Conservation (phyloP, 2,113 vertebrate genomes). For the Hiodon alosoides region DNA sequence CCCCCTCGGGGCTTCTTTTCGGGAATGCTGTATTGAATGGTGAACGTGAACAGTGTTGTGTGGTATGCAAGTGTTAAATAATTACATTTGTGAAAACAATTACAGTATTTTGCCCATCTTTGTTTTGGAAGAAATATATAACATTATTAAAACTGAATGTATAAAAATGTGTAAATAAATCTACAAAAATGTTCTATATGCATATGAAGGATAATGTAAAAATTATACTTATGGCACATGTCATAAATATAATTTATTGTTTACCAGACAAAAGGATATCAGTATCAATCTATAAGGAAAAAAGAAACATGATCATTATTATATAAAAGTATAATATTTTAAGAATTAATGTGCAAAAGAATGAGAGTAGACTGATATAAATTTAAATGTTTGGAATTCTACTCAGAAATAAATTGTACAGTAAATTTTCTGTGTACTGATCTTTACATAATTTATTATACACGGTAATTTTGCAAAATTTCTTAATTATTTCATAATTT, state of each 20-base stretch:
- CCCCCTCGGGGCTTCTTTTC: background rate
- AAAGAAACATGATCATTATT: constrained; percentile 29
- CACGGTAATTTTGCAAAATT: background rate
- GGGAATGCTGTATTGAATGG: constrained; percentile 50
- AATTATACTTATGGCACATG: constrained; percentile 3
- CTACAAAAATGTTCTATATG: constrained; percentile 1
- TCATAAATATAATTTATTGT: constrained; percentile 23
- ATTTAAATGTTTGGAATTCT: constrained; percentile 46
- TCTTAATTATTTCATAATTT: background rate
- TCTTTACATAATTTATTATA: constrained; percentile 6
- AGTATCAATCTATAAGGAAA: constrained; percentile 33
- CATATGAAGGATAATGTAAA: constrained; percentile 13
- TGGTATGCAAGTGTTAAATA: constrained; percentile 45
- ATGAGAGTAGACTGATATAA: constrained; percentile 49
- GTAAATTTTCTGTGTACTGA: constrained; percentile 39
- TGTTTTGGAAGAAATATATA: constrained; percentile 37
- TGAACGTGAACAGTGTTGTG: constrained; percentile 53
- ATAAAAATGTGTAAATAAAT: constrained; percentile 29
- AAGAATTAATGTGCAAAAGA: constrained; percentile 62
- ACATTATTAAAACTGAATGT: constrained; percentile 24
- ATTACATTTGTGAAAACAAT: constrained; percentile 30
- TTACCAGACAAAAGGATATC: constrained; percentile 31
- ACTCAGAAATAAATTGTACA: constrained; percentile 56
- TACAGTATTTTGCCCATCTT: constrained; percentile 22
- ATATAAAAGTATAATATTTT: constrained; percentile 51